Base-by-base conservation (phyloP, 2,797 vertebrate genomes). In the Poeciliopsis paucimaculata region DNA sequence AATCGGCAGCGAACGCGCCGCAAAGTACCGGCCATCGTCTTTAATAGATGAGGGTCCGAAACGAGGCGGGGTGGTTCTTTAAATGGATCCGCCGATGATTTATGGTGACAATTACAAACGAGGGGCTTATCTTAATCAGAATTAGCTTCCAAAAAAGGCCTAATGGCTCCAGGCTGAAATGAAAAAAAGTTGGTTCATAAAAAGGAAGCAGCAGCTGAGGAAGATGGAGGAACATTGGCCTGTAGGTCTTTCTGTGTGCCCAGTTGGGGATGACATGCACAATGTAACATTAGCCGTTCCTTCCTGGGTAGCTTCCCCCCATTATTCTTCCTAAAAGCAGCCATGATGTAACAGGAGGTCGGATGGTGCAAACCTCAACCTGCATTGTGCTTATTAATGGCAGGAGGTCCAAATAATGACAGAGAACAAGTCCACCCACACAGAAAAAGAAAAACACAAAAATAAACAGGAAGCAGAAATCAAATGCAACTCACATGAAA, bases 91-190 rank as follows among this genome's bases (percentile, higher is more conserved):
- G n/a, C 64, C 23, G 0, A 68, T 94, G 95, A 96, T 95, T 89
- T 91, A 95, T 95, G 89, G 91, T 91, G 94, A 91, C 94, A 90
- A 93, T 91, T 95, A 95, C 90, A 94, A 96, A 95, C 90, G 93
- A 76, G 80, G 43, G 77, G 45, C 83, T 60, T 87, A 90, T 90
- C 75, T 86, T 91, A 88, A 91, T 91, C 89, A 88, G 89, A 91
- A 91, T 91, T 90, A 92, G 82, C 77, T 82, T 73, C 81, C 84
- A 86, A 82, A 90, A 85, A 89, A 80, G 75, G 46, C 77, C 78
- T 91, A 90, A 92, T 92, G 28, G 83, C 36, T 89, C 86, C 83
- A 62, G 57, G 74, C 90, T 91, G 75, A 91, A 91, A 89, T 75
- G 81, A 89, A 89, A 72, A 20, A 72, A 62, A 73, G 75, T 87